Conservation (phyloP, 2,888 invertebrate genomes). For the Orthosia gothica region DNA sequence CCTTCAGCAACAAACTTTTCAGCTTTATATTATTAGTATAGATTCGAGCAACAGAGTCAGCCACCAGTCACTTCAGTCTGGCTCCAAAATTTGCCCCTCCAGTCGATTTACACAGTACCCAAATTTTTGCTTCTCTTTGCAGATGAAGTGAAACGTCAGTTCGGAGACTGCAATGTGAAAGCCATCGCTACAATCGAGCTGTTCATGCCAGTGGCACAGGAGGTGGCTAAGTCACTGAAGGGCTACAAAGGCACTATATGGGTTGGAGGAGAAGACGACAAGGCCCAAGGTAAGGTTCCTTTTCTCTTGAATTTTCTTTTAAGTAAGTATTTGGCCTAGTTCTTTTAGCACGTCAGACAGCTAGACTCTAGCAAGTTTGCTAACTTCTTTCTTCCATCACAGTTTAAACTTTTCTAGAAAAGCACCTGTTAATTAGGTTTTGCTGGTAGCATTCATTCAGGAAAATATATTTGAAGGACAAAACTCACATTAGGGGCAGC, state of each 20-base stretch:
- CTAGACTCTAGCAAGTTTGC: not conserved
- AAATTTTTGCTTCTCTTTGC: conserved; percentile 69
- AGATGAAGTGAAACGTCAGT: conserved; percentile 93
- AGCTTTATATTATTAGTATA: too few species aligned
- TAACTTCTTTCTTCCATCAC: not conserved
- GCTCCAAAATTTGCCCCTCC: too few species aligned
- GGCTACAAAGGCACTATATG: conserved; percentile 93
- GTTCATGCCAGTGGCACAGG: conserved; percentile 92
- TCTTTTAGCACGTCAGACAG: not conserved
- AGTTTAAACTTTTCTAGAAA: not conserved
- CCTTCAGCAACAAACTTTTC: too few species aligned
- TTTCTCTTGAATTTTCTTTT: not conserved
- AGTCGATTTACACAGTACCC: too few species aligned
- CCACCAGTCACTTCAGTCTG: too few species aligned
- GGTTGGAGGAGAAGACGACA: conserved; percentile 92
- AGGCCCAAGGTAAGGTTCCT: conserved; percentile 76
- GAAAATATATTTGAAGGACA: too few species aligned
- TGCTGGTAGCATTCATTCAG: not conserved
- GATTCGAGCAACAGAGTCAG: too few species aligned
- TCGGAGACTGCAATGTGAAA: conserved; percentile 92
- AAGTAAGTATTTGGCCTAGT: too few species aligned
- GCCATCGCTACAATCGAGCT: conserved; percentile 93
- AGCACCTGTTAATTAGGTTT: not conserved
- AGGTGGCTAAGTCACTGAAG: conserved; percentile 89
- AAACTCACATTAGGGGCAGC: too few species aligned